Conservation (phyloP, 2,113 vertebrate genomes). For the Panurus biarmicus region DNA sequence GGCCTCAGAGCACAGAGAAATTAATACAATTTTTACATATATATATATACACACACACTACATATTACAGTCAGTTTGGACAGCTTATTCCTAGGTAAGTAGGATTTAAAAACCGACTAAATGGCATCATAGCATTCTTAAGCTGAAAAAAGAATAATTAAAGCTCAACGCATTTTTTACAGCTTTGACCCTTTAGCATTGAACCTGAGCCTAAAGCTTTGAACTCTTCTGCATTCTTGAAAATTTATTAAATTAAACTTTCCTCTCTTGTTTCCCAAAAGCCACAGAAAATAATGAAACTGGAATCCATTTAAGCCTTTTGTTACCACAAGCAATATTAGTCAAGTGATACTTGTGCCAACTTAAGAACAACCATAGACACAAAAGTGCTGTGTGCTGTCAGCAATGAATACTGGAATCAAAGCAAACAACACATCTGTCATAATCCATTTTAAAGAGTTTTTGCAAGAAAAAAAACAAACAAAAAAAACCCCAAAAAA, state of each 20-base stretch:
- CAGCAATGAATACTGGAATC: background rate
- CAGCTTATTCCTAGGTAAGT: background rate
- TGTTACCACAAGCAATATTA: background rate
- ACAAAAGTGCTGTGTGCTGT: background rate
- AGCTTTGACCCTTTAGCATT: background rate
- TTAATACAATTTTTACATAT: background rate
- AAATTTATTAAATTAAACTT: background rate
- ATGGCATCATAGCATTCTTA: background rate
- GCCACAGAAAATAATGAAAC: background rate
- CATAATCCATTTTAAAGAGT: background rate
- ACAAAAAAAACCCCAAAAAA: too few relatives aligned
- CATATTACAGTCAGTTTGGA: background rate
- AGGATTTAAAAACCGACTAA: background rate
- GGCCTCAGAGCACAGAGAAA: background rate
- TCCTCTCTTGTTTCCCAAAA: conserved; percentile 5
- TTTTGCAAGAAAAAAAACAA: too few relatives aligned
- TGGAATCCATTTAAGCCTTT: background rate
- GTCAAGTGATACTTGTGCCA: background rate
- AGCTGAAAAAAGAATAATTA: background rate
- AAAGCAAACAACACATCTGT: background rate
- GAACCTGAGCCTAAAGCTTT: background rate
- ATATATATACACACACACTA: background rate
- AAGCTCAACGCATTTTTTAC: background rate
- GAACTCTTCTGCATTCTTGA: background rate
- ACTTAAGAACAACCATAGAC: background rate